phyloP scores from a whole-genome alignment of 2,113 vertebrate species.

The Abramis brama region DNA sequence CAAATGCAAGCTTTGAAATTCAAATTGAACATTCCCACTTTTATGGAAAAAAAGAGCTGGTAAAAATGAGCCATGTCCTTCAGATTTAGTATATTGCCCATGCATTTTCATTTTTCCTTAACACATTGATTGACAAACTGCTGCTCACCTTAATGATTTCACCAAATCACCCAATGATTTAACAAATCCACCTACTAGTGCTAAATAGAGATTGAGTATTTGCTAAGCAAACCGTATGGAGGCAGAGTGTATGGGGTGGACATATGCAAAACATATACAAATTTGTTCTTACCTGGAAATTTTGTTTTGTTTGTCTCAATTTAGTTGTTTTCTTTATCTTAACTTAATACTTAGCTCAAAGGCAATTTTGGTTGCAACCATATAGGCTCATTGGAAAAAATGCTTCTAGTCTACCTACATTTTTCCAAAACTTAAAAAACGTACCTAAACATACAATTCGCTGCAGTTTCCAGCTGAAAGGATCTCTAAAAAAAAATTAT shows the following conservation, averaged over 20 bases:
- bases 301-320: neutral
- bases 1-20: slow-evolving; percentile 38
- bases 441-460: too few relatives aligned
- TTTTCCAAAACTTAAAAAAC: too few relatives aligned
- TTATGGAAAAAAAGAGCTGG: neutral
- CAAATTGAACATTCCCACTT: slow-evolving; percentile 14
- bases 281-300: slow-evolving; percentile 13
- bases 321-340: neutral
- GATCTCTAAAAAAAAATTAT: too few relatives aligned
- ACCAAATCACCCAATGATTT: neutral
- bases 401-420: too few relatives aligned
- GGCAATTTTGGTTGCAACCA: too few relatives aligned
- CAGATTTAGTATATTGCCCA: neutral
- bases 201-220: neutral
- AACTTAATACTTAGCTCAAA: too few relatives aligned
- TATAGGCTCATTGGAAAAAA: too few relatives aligned
- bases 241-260: neutral
- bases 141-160: neutral
- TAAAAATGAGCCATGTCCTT: neutral
- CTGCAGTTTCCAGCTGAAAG: too few relatives aligned
- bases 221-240: slow-evolving; percentile 12
- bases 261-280: slow-evolving; percentile 28
- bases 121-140: neutral
- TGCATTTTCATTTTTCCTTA: neutral
- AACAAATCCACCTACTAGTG: neutral